Base-by-base conservation (phyloP, 2,113 vertebrate species). In the Melozone crissalis region DNA sequence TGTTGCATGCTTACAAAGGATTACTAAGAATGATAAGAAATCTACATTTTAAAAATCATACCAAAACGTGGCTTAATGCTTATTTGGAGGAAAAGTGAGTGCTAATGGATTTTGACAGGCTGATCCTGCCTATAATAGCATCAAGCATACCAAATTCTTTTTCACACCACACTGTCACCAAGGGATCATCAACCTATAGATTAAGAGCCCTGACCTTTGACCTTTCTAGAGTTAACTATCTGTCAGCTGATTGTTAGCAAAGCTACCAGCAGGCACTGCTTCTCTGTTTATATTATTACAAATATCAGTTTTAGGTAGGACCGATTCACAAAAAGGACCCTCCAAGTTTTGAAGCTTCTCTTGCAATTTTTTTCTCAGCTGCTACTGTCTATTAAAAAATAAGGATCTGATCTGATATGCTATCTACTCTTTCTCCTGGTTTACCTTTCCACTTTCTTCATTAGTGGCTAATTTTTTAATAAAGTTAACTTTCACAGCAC, bases 51-150 rank as follows among this genome's bases (percentile, higher is more conserved):
- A 92, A 92, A 96, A 66, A 83, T 79, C 33, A 75, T 37, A 61
- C 76, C 20, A 78, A 95, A 95, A 97, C 13, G 28, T 71, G 81
- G 55, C 31, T 94, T 89, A 96, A 66, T 77, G 24, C 87, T 96
- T 83, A 89, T 94, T 96, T 95, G 49, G 89, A 93, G 69, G 79
- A 85, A 91, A 94, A 94, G 55, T 68, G 51, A 83, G 52, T 57
- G 37, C 33, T 96, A 97, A 98, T 96, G 71, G 91, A 84, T 93
- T 96, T 92, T 96, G 97, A 95, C 94, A 96, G 84, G 80, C 91
- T 96, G 94, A 97, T 96, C 89, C 83, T 84, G 84, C 52, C 71
- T 82, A 79, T 95, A 96, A 96, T 87, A 85, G 80, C 89, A 97
- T 97, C 88, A 96, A 94, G 79, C 65, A 87, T 86, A 87, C 91